A percentile compares a stretch with the other conserved stretches of the same genome.
Evolutionary conservation across 2,113 vertebrate species (phyloP).

Genomic region (Oceanodroma tethys): DNA sequence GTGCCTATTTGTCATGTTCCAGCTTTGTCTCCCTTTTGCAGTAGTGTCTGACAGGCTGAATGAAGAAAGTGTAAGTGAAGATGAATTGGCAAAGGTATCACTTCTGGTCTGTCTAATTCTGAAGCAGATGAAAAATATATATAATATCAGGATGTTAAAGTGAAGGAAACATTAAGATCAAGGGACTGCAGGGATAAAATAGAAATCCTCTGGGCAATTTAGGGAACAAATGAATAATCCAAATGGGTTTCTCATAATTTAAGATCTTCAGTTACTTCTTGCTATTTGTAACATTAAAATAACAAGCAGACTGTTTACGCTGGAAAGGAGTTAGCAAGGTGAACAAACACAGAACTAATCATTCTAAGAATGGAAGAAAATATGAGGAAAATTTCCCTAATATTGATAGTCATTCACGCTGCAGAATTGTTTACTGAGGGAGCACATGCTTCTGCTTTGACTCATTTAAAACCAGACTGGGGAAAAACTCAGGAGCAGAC

Average conservation of each 20-base stretch:
- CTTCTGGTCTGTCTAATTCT: conserved; percentile 72
- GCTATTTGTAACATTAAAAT: conserved; percentile 22
- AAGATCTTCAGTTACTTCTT: background rate
- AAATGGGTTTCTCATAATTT: conserved; percentile 55
- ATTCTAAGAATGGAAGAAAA: background rate
- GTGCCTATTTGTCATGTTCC: conserved; percentile 74
- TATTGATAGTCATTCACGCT: background rate
- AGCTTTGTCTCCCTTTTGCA: conserved; percentile 58
- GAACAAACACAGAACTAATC: background rate
- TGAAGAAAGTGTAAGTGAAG: conserved; percentile 75
- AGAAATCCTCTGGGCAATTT: conserved; percentile 7
- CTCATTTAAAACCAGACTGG: background rate
- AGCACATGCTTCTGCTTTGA: background rate
- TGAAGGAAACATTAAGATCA: conserved; percentile 57
- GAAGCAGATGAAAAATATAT: conserved; percentile 73
- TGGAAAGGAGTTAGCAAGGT: background rate
- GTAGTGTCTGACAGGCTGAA: conserved; percentile 68
- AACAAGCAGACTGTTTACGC: background rate
- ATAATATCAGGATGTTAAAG: conserved; percentile 68
- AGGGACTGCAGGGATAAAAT: background rate
- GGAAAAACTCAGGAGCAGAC: background rate
- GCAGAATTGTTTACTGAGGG: background rate
- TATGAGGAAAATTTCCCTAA: background rate
- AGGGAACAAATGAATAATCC: conserved; percentile 50
- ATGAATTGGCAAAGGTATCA: conserved; percentile 72